Evolutionary conservation across 2,888 invertebrate species (phyloP).

Genomic region (Tiphia femorata): DNA sequence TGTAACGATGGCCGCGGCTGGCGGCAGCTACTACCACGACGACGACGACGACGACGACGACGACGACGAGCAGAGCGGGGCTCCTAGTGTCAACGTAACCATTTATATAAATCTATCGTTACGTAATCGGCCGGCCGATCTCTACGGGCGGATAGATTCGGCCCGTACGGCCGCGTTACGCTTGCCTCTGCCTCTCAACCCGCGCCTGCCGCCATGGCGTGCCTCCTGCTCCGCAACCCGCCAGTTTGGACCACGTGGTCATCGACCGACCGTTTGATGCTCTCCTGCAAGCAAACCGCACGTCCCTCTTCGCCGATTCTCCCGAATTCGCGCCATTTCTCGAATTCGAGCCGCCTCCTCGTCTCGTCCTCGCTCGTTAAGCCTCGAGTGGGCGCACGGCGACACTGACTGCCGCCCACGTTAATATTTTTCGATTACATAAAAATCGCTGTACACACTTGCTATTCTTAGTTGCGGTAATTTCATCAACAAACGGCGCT

Average conservation of each 20-base stretch:
- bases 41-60: too few relatives aligned
- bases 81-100: constrained; percentile 68
- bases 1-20: constrained; percentile 48
- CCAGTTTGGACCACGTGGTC: constrained; percentile 27
- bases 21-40: constrained; percentile 44
- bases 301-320: not conserved
- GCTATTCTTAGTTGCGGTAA: too few relatives aligned
- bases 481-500: too few relatives aligned
- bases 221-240: not conserved
- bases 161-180: constrained; percentile 37
- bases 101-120: constrained; percentile 69
- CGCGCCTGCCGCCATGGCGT: constrained; percentile 18
- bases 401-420: too few relatives aligned
- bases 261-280: constrained; percentile 7
- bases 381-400: too few relatives aligned
- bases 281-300: too few relatives aligned
- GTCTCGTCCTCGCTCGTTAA: too few relatives aligned
- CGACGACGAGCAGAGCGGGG: too few relatives aligned
- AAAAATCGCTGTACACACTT: too few relatives aligned
- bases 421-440: too few relatives aligned
- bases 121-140: constrained; percentile 62
- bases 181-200: not conserved
- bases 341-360: too few relatives aligned
- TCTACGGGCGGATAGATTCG: constrained; percentile 58
- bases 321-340: constrained; percentile 10